Evolutionary conservation across 2,888 invertebrate species (phyloP).

Genomic region (Caenorhabditis panamensis): DNA sequence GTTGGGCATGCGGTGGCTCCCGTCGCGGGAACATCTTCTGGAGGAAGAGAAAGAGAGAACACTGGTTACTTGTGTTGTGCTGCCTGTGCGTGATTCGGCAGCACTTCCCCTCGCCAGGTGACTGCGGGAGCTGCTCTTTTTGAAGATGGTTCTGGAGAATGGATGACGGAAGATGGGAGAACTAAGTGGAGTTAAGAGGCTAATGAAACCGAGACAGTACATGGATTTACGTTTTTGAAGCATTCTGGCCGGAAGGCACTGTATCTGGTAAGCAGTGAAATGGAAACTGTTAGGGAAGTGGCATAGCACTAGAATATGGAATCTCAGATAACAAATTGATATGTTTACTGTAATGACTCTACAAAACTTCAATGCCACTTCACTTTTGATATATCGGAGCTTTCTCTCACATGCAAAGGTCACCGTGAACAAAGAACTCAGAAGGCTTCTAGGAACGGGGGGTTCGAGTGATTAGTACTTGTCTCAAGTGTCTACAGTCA

Average conservation of each 20-base stretch:
- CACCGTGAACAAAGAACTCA: background rate
- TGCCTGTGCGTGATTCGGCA: background rate
- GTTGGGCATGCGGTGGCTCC: background rate
- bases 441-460: background rate
- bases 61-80: slow-evolving; percentile 8
- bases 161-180: background rate
- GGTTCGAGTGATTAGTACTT: background rate
- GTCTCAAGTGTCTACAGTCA: background rate
- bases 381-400: background rate
- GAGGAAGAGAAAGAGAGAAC: slow-evolving; percentile 1
- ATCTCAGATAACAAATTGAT: no score
- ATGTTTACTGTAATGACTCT: no score
- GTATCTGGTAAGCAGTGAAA: no score
- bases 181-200: background rate
- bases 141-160: slow-evolving; percentile 14
- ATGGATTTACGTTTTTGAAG: no score
- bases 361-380: background rate
- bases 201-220: no score
- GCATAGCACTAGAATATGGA: no score
- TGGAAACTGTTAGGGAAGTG: no score
- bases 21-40: background rate
- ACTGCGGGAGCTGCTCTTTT: background rate
- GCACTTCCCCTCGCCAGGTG: background rate
- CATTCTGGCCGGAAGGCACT: no score
- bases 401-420: background rate